phyloP scores from a whole-genome alignment of 2,797 vertebrate species.

The Microctenopoma steveboyesi region DNA sequence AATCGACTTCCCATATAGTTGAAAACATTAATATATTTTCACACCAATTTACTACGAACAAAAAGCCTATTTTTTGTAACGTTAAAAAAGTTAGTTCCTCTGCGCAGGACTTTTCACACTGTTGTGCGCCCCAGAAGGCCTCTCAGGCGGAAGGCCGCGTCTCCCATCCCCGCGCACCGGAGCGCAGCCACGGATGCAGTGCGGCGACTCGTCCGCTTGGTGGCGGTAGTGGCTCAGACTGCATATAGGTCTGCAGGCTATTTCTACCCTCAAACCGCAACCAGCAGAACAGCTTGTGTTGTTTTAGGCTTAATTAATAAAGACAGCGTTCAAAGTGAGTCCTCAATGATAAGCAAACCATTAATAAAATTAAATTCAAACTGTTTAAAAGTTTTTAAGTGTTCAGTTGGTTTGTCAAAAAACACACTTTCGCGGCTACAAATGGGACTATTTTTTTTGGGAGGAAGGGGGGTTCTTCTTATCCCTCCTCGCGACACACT shows the following conservation, averaged over 20 bases:
- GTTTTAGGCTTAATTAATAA: not conserved
- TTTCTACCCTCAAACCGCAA: not conserved
- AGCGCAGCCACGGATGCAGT: slow-evolving; percentile 16
- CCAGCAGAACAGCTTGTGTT: not conserved
- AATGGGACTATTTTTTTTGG: not conserved
- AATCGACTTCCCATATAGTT: no score
- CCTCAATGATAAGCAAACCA: not conserved
- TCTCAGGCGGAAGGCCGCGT: slow-evolving; percentile 26
- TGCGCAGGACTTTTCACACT: no score
- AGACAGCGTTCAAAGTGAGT: no score
- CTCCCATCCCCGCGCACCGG: not conserved
- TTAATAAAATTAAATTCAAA: not conserved
- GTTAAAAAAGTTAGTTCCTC: not conserved
- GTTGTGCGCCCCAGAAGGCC: not conserved
- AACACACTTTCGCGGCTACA: not conserved
- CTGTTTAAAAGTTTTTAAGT: not conserved
- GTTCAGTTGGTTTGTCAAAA: not conserved
- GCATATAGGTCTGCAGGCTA: not conserved
- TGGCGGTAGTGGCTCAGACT: slow-evolving; percentile 43
- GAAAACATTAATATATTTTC: not conserved
- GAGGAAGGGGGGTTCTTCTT: not conserved
- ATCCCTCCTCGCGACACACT: no score
- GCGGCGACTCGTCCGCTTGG: slow-evolving; percentile 5
- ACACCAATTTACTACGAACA: not conserved
- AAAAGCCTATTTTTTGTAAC: not conserved